Conservation (phyloP, 2,888 invertebrate genomes). For the Agrotis exclamationis region DNA sequence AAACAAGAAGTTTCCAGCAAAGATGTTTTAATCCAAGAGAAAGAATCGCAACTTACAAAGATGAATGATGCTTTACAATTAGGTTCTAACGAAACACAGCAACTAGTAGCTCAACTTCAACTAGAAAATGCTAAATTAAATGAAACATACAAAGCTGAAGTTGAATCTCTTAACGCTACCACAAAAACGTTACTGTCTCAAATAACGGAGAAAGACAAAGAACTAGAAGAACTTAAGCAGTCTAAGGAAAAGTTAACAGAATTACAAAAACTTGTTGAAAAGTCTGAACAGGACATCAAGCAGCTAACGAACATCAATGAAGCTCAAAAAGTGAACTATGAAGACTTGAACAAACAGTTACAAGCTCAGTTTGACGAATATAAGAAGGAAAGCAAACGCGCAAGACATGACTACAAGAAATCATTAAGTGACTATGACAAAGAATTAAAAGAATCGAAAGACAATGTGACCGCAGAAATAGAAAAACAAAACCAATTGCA, state of each 20-base stretch:
- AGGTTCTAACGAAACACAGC: constrained; percentile 79
- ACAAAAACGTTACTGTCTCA: constrained; percentile 79
- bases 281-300: constrained; percentile 87
- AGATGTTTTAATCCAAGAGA: constrained; percentile 76
- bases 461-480: constrained; percentile 80
- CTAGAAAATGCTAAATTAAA: constrained; percentile 81
- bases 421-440: constrained; percentile 91
- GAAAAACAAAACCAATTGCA: constrained; percentile 83
- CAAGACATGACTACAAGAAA: constrained; percentile 88
- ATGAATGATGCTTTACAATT: constrained; percentile 77
- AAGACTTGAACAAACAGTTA: constrained; percentile 86
- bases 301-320: constrained; percentile 86
- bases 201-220: constrained; percentile 79
- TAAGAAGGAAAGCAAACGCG: constrained; percentile 87
- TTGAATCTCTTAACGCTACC: constrained; percentile 82
- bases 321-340: constrained; percentile 87
- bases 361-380: constrained; percentile 85
- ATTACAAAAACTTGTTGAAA: constrained; percentile 81
- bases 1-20: constrained; percentile 76
- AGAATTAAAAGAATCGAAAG: constrained; percentile 82
- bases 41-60: constrained; percentile 75
- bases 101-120: constrained; percentile 78
- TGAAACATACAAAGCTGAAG: constrained; percentile 79
- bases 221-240: constrained; percentile 79
- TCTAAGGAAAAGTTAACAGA: constrained; percentile 83